Percentiles rank a stretch among this genome's conserved stretches.
Conservation (phyloP, 2,113 vertebrate species). For the Oplegnathus fasciatus region DNA sequence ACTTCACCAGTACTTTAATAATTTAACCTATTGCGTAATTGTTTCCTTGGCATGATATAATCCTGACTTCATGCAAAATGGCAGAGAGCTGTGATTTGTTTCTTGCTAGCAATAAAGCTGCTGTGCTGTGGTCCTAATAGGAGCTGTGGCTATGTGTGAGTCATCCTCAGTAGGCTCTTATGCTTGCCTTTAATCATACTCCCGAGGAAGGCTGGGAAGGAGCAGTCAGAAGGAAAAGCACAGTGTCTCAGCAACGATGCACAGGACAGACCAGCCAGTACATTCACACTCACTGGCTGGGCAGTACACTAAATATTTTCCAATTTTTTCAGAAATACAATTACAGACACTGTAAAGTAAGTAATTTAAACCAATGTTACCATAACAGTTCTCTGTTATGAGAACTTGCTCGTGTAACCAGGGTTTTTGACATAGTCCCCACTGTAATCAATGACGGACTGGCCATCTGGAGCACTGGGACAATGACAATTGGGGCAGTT, state of each 20-base stretch:
- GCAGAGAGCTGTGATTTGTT: constrained; percentile 19
- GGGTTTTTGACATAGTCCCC: too few relatives aligned
- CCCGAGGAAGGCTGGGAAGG: constrained; percentile 21
- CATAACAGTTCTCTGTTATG: background rate
- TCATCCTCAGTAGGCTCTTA: constrained; percentile 48
- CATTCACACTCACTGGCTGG: background rate
- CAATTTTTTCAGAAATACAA: background rate
- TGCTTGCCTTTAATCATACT: constrained; percentile 43
- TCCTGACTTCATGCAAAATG: constrained; percentile 31
- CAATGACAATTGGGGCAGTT: too few relatives aligned
- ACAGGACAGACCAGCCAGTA: background rate
- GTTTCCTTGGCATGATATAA: constrained; percentile 37
- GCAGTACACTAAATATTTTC: background rate
- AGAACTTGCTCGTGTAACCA: too few relatives aligned
- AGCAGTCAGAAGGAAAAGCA: constrained; percentile 35
- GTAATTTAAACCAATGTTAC: background rate
- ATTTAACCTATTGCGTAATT: constrained; percentile 54
- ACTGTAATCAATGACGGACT: too few relatives aligned
- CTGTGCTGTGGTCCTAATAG: constrained; percentile 36
- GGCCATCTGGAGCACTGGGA: too few relatives aligned
- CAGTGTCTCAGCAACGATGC: constrained; percentile 5
- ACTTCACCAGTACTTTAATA: constrained; percentile 41
- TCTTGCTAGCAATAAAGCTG: constrained; percentile 3
- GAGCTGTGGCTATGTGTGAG: constrained; percentile 43
- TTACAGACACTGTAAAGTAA: background rate